These are phyloP conservation scores for Phoebastria nigripes DNA, from an alignment of 2,797 vertebrate genomes.

Conservation along the genomic window DNA sequence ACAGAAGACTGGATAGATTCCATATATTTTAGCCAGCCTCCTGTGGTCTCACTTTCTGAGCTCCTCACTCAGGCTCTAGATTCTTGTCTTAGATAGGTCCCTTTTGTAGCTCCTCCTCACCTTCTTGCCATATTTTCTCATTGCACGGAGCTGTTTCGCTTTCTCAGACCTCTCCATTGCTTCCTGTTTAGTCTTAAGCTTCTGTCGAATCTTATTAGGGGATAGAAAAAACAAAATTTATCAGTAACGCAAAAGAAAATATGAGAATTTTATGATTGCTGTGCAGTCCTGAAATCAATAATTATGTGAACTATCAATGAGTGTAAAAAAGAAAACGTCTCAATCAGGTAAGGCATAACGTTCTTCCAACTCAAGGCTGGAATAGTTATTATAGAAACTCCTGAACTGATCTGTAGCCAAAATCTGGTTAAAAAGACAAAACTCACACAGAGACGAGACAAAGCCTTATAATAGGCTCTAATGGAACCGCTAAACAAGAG, in stretches of 20 bases:
- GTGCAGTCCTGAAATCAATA: neutral
- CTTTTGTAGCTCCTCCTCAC: conserved; percentile 65
- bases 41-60: neutral
- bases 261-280: neutral
- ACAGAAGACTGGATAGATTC: neutral
- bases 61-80: neutral
- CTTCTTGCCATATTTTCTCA: conserved; percentile 97
- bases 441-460: neutral
- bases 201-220: conserved; percentile 86
- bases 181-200: conserved; percentile 87
- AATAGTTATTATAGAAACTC: neutral
- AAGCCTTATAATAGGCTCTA: neutral
- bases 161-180: conserved; percentile 92
- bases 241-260: neutral
- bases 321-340: neutral
- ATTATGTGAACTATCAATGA: neutral
- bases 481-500: neutral
- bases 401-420: neutral
- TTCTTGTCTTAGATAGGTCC: neutral
- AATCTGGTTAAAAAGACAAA: neutral
- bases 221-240: neutral
- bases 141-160: conserved; percentile 91
- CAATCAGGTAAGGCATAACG: neutral
- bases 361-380: neutral
- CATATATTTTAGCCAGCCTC: neutral